These are phyloP conservation scores for Agrochola circellaris DNA, from an alignment of 2,888 invertebrate species.

Conservation along the genomic window DNA sequence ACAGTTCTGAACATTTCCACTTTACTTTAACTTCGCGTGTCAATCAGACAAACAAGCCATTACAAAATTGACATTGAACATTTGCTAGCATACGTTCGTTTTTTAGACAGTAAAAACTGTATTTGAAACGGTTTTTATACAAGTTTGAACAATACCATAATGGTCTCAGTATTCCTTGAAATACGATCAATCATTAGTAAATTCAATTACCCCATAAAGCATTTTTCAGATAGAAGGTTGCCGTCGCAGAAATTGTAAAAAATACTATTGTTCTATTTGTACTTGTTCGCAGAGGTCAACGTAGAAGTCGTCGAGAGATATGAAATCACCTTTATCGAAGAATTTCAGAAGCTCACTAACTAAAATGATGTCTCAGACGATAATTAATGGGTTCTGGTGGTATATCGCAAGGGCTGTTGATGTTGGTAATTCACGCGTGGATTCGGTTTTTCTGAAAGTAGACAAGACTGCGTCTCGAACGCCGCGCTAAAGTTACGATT, in stretches of 20 bases:
- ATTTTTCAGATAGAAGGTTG: constrained; percentile 7
- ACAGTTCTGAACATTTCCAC: constrained; percentile 17
- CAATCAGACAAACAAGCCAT: constrained; percentile 22
- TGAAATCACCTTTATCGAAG: neutral
- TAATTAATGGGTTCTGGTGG: neutral
- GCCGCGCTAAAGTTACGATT: constrained; percentile 3
- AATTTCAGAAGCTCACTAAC: neutral
- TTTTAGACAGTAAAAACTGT: constrained; percentile 9
- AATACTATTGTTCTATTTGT: neutral
- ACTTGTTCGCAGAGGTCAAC: constrained; percentile 3
- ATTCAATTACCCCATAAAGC: constrained; percentile 1
- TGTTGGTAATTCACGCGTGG: neutral
- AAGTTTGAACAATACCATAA: constrained; percentile 14
- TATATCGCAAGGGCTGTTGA: neutral
- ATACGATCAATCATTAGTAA: constrained; percentile 24
- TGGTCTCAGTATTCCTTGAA: constrained; percentile 10
- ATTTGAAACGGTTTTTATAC: constrained; percentile 18
- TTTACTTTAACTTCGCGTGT: constrained; percentile 22
- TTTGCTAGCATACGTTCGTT: constrained; percentile 20
- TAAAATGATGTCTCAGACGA: neutral
- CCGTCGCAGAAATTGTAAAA: neutral
- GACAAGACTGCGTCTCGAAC: constrained; percentile 3
- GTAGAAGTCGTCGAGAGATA: neutral
- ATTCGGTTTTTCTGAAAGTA: constrained; percentile 9
- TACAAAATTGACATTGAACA: constrained; percentile 39